These are phyloP conservation scores for Bellardia pandia DNA, from an alignment of 2,888 invertebrate species.

Conservation along the genomic window DNA sequence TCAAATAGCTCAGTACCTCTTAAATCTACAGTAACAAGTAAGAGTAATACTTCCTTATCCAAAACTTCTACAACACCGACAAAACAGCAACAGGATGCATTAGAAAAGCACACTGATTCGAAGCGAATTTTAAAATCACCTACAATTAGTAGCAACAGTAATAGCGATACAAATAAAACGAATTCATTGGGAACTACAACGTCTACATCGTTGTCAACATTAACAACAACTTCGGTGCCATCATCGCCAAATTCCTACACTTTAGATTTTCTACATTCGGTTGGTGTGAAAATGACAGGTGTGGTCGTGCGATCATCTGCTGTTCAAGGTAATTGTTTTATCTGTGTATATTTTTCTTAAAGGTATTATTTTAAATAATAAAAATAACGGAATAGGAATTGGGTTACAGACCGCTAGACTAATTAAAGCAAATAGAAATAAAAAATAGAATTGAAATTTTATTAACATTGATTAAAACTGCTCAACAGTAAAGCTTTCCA, in stretches of 20 bases:
- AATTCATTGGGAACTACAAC: neutral
- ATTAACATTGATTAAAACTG: too few relatives aligned
- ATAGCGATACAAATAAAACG: constrained; percentile 19
- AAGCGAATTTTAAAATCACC: constrained; percentile 24
- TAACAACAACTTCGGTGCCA: constrained; percentile 6
- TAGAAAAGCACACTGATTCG: constrained; percentile 2
- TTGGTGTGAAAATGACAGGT: constrained; percentile 79
- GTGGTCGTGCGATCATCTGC: constrained; percentile 58
- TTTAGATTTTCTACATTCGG: constrained; percentile 79
- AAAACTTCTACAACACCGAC: constrained; percentile 1
- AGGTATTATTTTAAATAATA: too few relatives aligned
- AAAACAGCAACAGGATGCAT: constrained; percentile 10
- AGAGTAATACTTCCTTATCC: neutral
- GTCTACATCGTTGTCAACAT: neutral
- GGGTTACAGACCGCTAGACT: too few relatives aligned
- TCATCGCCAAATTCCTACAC: constrained; percentile 76
- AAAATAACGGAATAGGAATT: too few relatives aligned
- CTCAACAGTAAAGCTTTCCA: too few relatives aligned
- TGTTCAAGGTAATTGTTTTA: constrained; percentile 32
- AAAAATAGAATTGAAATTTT: too few relatives aligned
- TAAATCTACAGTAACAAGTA: constrained; percentile 17
- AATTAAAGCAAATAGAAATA: too few relatives aligned
- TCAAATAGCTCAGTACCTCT: constrained; percentile 60
- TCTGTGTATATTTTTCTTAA: neutral
- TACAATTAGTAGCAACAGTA: constrained; percentile 16